Evolutionary conservation across 2,113 vertebrate species (phyloP).

Genomic region (Tautogolabrus adspersus): DNA sequence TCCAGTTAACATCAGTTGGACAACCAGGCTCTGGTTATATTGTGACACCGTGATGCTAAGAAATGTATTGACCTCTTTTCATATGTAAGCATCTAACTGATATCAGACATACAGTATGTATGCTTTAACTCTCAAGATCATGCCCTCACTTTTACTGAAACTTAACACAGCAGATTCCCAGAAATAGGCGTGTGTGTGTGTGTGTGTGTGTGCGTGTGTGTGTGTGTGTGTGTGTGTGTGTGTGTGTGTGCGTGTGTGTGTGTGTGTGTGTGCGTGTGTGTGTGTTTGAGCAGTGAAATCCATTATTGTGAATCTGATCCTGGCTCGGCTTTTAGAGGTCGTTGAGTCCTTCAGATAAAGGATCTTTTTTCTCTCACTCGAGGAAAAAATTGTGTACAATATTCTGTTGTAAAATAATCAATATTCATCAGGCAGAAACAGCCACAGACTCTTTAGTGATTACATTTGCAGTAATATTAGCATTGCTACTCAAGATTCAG

Average conservation of each 20-base stretch:
- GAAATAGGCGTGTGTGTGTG: not conserved
- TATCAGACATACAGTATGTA: not conserved
- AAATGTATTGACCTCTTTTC: not conserved
- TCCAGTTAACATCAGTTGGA: too few relatives aligned
- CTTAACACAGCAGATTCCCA: constrained; percentile 16
- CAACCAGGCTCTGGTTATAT: too few relatives aligned
- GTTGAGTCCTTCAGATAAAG: constrained; percentile 14
- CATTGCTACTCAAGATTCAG: not conserved
- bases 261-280: not conserved
- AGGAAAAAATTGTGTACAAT: not conserved
- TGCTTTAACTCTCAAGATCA: not conserved
- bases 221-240: not conserved
- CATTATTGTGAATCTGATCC: constrained; percentile 32
- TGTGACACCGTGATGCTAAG: too few relatives aligned
- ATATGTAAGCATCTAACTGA: not conserved
- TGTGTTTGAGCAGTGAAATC: constrained; percentile 2
- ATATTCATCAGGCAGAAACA: not conserved
- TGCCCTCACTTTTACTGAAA: constrained; percentile 12
- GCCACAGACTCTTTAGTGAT: not conserved
- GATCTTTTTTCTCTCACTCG: constrained; percentile 3
- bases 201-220: constrained; percentile 4
- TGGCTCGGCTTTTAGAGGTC: constrained; percentile 20
- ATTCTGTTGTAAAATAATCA: not conserved
- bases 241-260: too few relatives aligned
- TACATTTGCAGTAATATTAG: not conserved